These are phyloP conservation scores for Atethmia centrago DNA, from an alignment of 2,888 invertebrate species.

Conservation along the genomic window DNA sequence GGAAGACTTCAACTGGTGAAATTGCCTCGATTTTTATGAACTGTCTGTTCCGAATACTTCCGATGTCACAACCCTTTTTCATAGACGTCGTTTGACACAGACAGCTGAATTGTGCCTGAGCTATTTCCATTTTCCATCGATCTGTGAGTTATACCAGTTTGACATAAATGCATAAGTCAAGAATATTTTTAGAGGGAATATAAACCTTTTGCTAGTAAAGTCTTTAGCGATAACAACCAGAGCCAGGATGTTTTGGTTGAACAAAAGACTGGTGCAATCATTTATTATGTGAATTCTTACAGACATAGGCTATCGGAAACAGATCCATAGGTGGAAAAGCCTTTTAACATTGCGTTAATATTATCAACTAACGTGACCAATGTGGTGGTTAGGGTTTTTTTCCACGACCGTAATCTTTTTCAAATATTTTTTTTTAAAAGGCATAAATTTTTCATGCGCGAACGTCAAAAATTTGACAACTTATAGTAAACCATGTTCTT, in stretches of 20 bases:
- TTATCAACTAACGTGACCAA: not conserved
- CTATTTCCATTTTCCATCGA: conserved; percentile 41
- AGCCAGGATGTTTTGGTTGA: not conserved
- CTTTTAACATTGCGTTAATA: not conserved
- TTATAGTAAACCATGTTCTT: not conserved
- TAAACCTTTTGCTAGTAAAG: conserved; percentile 36
- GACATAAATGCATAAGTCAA: conserved; percentile 45
- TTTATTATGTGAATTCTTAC: conserved; percentile 12
- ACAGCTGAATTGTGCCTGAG: conserved; percentile 52
- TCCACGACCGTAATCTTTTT: no score
- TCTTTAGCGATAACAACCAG: conserved; percentile 21
- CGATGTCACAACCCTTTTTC: conserved; percentile 63
- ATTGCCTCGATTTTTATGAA: conserved; percentile 61
- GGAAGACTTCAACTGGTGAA: conserved; percentile 36
- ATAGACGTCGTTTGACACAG: conserved; percentile 52
- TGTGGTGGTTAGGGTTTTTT: not conserved
- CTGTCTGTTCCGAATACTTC: conserved; percentile 44
- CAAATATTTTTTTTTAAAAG: not conserved
- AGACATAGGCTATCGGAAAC: not conserved
- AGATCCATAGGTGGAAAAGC: not conserved
- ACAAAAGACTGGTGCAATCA: not conserved
- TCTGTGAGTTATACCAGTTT: conserved; percentile 26
- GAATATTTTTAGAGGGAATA: conserved; percentile 38
- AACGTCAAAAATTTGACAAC: not conserved
- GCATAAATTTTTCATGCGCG: not conserved